phyloP scores from a whole-genome alignment of 2,113 vertebrate genomes.

The Chloroceryle aenea region DNA sequence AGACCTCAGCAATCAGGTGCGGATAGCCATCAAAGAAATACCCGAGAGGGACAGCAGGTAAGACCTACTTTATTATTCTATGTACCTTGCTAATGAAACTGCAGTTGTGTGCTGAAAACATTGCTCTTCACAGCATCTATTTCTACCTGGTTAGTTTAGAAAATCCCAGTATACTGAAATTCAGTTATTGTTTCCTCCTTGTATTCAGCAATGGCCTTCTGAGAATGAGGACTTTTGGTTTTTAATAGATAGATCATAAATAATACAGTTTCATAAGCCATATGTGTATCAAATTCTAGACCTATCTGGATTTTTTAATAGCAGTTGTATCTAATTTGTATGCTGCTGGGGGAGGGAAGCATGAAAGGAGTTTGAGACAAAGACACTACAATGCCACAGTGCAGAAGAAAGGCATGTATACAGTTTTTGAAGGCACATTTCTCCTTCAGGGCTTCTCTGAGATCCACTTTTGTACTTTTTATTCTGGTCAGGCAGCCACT shows the following conservation, averaged over 20 bases:
- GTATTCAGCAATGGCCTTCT: background rate
- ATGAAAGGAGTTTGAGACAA: background rate
- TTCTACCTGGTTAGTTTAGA: background rate
- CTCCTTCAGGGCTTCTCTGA: background rate
- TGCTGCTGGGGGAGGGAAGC: background rate
- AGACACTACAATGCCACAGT: background rate
- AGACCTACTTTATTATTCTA: background rate
- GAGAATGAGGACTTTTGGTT: background rate
- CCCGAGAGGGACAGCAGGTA: constrained; percentile 82
- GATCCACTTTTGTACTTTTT: background rate
- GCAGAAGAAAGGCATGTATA: background rate
- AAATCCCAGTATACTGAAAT: background rate
- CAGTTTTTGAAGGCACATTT: background rate
- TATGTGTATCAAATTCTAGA: background rate
- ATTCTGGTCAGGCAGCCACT: background rate
- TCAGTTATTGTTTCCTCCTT: background rate
- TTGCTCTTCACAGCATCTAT: background rate
- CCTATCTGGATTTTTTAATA: background rate
- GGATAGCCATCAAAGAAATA: constrained; percentile 87
- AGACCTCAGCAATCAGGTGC: constrained; percentile 83
- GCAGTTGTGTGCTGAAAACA: background rate
- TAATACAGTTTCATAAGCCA: background rate
- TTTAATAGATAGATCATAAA: background rate
- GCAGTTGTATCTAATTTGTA: background rate
- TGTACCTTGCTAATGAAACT: background rate